Conservation (phyloP, 2,797 vertebrate species). For the Galaxias olidus region DNA sequence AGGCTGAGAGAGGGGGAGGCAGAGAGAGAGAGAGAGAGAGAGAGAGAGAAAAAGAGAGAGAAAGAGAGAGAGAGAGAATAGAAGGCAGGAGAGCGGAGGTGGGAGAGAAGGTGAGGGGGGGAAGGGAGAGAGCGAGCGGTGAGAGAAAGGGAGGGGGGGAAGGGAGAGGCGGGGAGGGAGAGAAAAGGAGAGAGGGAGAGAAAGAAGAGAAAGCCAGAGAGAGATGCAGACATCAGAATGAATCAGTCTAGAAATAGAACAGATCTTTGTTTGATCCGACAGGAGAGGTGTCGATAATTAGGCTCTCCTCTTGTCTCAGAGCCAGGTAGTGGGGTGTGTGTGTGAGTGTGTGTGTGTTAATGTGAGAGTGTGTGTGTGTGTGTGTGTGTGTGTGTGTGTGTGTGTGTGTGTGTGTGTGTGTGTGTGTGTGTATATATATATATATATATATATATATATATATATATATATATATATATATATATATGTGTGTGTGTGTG, state of each 20-base stretch:
- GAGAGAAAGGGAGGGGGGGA: constrained; percentile 19
- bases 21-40: constrained; percentile 27
- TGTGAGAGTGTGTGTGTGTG: too few relatives aligned
- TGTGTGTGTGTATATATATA: background rate
- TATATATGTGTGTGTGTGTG: background rate
- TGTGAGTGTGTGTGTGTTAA: constrained; percentile 23
- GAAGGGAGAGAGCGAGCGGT: constrained; percentile 5
- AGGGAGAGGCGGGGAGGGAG: constrained; percentile 22
- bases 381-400: background rate
- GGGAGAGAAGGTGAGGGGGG: constrained; percentile 12
- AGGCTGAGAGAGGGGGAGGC: constrained; percentile 33
- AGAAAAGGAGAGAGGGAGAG: constrained; percentile 25
- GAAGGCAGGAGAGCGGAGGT: constrained; percentile 7
- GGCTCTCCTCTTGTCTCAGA: constrained; percentile 61
- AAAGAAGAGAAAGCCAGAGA: constrained; percentile 14
- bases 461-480: too few relatives aligned
- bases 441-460: background rate
- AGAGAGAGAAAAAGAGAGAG: constrained; percentile 54
- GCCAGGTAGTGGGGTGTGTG: constrained; percentile 73
- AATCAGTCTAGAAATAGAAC: constrained; percentile 57
- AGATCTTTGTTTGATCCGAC: constrained; percentile 43
- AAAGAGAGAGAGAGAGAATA: constrained; percentile 18
- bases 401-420: background rate
- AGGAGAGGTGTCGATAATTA: constrained; percentile 84
- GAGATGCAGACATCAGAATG: constrained; percentile 58